Evolutionary conservation across 92 coral and sea anemone genomes (phyloP), one percentile per base, ranked within the genome.

Genomic region (Meandrina meandrites): DNA sequence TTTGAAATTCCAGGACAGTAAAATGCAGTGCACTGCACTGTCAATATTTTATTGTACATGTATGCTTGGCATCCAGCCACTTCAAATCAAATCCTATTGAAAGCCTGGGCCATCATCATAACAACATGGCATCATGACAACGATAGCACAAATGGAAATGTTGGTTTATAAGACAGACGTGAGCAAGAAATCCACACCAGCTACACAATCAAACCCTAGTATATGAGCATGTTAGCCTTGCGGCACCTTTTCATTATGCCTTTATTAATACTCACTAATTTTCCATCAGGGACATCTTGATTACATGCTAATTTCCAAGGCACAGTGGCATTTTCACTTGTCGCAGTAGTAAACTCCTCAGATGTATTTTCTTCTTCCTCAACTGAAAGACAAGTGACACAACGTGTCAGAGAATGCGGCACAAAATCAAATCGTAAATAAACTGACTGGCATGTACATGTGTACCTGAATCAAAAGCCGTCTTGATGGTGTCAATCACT

Each of bases 381-480:
- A 75, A 60, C 86, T 88, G 28, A 24, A 75, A 24, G 18, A 12
- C 18, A 74, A 57, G 21, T 1, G 37, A 35, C n/a, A 48, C 53
- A 40, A 40, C 3, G 45, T 40, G 45, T 40, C 45, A 40, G 6
- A 6, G 45, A 40, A 40, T 40, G 45, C 45, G 2, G 9, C 53
- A 48, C 53, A 48, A 48, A 48, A 48, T 4, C 14, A 48, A 48
- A 48, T 48, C 53, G 9, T 40, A 40, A 40, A 40, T 2, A 40
- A 40, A 40, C 32, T 19, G 27, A 60, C 68, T 9, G 8, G 19
- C 31, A 24, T 64, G 7, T 22, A 21, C 9, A 6, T 3, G 9
- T 80, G 9, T 80, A 97, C 99, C 98, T 93, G 98, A 81, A 78
- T 97, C 99, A 77, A 97, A 92, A 8, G 97, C 99, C 81, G 99